Conservation (phyloP, 1,140 invertebrate species). For the Caenorhabditis latens region DNA sequence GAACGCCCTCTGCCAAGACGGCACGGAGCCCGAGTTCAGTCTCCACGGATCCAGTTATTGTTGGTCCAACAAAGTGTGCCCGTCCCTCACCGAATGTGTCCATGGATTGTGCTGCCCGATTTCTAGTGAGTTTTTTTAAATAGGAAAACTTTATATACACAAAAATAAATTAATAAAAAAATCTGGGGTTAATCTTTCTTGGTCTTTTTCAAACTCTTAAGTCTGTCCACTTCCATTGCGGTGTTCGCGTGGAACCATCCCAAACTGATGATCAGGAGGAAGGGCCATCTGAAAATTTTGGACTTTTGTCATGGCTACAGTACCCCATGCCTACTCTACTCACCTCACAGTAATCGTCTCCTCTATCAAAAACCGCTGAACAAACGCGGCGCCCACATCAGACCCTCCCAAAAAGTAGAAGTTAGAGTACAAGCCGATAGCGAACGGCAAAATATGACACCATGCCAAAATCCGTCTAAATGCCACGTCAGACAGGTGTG, state of each 20-base stretch:
- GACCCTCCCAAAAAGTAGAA: conserved; percentile 77
- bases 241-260: conserved; percentile 77
- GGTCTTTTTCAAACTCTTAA: conserved; percentile 42
- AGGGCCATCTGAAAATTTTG: conserved; percentile 70
- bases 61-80: conserved; percentile 67
- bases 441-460: conserved; percentile 75
- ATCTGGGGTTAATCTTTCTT: conserved; percentile 48
- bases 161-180: background rate
- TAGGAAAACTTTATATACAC: background rate
- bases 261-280: conserved; percentile 73
- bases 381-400: conserved; percentile 74
- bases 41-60: conserved; percentile 68
- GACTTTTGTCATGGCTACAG: background rate
- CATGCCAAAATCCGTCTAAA: conserved; percentile 73
- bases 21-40: conserved; percentile 64
- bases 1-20: conserved; percentile 66
- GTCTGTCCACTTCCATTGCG: conserved; percentile 65
- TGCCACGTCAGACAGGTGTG: conserved; percentile 69
- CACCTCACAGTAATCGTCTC: conserved; percentile 76
- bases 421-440: conserved; percentile 77
- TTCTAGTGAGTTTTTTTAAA: conserved; percentile 60
- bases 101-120: conserved; percentile 66
- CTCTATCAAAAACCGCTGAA: conserved; percentile 76
- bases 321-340: background rate
- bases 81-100: conserved; percentile 61